Base-by-base conservation (phyloP, 2,797 vertebrate species). In the Leucoraja ocellata region DNA sequence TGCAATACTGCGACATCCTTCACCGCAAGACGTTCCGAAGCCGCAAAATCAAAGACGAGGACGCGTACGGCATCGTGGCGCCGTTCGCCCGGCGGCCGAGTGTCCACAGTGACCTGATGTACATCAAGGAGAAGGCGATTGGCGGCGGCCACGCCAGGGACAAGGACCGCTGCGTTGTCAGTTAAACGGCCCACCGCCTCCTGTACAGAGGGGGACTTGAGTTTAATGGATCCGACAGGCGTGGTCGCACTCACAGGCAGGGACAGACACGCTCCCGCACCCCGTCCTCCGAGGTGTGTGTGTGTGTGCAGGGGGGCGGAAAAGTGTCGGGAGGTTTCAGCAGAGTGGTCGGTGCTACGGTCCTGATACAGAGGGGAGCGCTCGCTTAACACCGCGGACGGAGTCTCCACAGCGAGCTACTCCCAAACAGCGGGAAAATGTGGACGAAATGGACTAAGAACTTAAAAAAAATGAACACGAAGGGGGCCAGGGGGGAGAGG, bases 101-200 rank as follows among this genome's bases (percentile, higher is more conserved):
- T 93, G 98, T 99, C 94, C 98, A 99, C 97, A 99, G 99, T 63
- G 99, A 99, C 96, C 97, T 99, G 94, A 97, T 98, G 98, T 99
- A 99, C 95, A 99, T 99, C 80, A 97, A 98, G 0, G 98, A 98
- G 95, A 99, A 99, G 94, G 97, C 98, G 28, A 95, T 97, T 13
- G 97, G 98, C 0, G 97, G 97, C 0, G 94, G 97, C 39, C 98
- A 98, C 81, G 93, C 96, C 93, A 98, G 98, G 93, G 98, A 98
- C 95, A 98, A 98, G 94, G 98, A 99, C 86, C 96, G 98, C 1
- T 99, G 99, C 0, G 97, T 98, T 65, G 98, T 99, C 95, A 98
- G 98, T 94, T 99, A 98, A 90, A 68, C 28, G 65, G 65, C 23
- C 65, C 2, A 1, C 79, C 10, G 61, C 1, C 0, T 18, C 16